phyloP scores from a whole-genome alignment of 2,888 invertebrate genomes.

The Polyommatus iphigenia region DNA sequence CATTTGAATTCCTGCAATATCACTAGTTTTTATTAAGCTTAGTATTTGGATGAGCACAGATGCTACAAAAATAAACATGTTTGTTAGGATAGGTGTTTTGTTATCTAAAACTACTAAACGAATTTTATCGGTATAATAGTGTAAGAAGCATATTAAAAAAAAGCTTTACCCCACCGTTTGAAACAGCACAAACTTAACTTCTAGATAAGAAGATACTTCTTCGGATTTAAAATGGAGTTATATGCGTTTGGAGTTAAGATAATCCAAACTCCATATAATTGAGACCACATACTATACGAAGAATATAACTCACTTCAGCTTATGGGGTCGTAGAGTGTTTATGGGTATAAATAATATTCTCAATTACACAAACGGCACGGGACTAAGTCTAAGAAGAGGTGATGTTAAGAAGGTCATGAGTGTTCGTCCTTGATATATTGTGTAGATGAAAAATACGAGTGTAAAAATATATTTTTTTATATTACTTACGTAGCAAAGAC shows the following conservation, averaged over 20 bases:
- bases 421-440: neutral
- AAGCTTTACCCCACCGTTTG: neutral
- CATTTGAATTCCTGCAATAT: no score
- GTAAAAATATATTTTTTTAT: neutral
- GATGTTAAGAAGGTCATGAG: neutral
- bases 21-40: no score
- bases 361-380: neutral
- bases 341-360: constrained; percentile 20
- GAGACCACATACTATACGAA: neutral
- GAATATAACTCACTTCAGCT: neutral
- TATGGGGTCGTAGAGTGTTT: constrained; percentile 3
- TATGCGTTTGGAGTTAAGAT: neutral
- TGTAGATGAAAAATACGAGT: neutral
- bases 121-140: no score
- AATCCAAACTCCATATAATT: neutral
- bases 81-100: no score
- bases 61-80: no score
- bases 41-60: no score
- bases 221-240: neutral
- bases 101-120: no score
- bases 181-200: neutral
- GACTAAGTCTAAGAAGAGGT: neutral
- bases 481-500: neutral
- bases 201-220: no score
- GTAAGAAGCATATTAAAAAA: no score